phyloP scores from a whole-genome alignment of 2,113 vertebrate species.

The Tylochromis polylepis region DNA sequence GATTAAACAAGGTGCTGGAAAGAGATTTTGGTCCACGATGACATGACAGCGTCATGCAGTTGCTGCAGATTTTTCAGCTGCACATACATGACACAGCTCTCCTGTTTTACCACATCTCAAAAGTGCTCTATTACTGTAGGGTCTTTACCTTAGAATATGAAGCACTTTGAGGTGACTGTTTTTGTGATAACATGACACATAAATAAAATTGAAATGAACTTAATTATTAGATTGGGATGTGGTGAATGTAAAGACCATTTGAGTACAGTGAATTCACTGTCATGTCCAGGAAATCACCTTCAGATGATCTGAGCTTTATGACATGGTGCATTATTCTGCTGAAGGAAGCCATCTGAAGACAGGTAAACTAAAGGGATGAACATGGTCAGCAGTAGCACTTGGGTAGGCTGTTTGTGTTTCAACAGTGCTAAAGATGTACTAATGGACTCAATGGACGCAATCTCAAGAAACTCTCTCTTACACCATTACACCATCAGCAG shows the following conservation, averaged over 20 bases:
- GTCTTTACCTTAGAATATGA: accelerated
- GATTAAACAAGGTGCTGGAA: not conserved
- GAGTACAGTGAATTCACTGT: not conserved
- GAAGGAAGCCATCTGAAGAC: not conserved
- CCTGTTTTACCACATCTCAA: accelerated
- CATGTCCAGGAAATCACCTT: not conserved
- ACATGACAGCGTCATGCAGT: accelerated
- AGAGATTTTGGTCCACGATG: not conserved
- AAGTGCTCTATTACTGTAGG: not conserved
- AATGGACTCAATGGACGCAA: too few relatives aligned
- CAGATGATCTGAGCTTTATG: too few relatives aligned
- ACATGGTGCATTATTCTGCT: not conserved
- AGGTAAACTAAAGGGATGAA: too few relatives aligned
- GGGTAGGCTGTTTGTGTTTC: not conserved
- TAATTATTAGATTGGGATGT: not conserved
- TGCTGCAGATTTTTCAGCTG: not conserved
- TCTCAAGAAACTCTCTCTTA: not conserved
- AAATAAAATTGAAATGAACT: not conserved
- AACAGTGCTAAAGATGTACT: not conserved
- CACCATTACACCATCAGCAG: not conserved
- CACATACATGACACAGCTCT: not conserved
- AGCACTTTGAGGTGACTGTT: not conserved
- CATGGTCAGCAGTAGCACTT: not conserved
- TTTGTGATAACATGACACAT: not conserved
- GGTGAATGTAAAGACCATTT: not conserved